These are phyloP conservation scores for Dinomys branickii DNA, from an alignment of 2,113 vertebrate genomes.

Conservation along the genomic window DNA sequence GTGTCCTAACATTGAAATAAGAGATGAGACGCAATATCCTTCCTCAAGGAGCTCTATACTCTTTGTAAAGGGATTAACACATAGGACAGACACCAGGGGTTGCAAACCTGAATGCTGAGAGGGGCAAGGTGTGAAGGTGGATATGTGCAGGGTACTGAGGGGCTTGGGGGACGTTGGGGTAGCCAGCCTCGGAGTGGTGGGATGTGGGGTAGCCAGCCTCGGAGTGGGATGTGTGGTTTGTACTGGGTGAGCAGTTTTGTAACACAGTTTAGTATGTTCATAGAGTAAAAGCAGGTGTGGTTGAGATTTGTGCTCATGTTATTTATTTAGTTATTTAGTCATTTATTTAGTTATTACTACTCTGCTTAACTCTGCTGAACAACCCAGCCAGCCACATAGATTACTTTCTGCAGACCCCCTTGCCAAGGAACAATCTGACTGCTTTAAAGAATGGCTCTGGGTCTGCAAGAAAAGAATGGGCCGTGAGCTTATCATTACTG, in stretches of 20 bases:
- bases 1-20: conserved; percentile 17
- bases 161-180: not conserved
- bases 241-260: not conserved
- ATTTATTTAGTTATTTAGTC: too few relatives aligned
- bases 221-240: not conserved
- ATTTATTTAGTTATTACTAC: not conserved
- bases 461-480: too few relatives aligned
- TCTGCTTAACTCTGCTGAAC: not conserved
- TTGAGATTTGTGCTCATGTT: not conserved
- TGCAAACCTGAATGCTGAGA: not conserved
- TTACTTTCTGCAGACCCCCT: not conserved
- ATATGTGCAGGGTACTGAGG: not conserved
- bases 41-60: not conserved
- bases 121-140: not conserved
- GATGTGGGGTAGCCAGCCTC: not conserved
- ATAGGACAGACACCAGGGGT: not conserved
- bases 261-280: not conserved
- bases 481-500: not conserved
- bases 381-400: not conserved
- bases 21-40: not conserved
- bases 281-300: not conserved
- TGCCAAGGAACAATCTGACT: not conserved
- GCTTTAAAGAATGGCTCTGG: not conserved
- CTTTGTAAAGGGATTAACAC: not conserved
- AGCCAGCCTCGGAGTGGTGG: not conserved